These are phyloP conservation scores for Rugalucina vietnamica DNA, from an alignment of 2,888 invertebrate genomes.

Conservation along the genomic window DNA sequence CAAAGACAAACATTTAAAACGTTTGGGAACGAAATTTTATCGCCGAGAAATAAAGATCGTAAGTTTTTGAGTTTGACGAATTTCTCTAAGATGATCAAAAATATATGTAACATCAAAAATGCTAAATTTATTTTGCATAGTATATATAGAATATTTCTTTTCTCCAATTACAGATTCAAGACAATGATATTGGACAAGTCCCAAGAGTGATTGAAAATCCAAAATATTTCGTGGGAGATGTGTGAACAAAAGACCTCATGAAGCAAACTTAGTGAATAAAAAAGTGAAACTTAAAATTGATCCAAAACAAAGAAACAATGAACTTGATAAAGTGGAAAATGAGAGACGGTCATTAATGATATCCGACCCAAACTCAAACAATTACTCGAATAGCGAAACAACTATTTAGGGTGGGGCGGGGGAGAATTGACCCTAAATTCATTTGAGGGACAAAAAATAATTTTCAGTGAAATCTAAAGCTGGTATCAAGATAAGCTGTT, in stretches of 20 bases:
- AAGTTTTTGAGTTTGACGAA: too few relatives aligned
- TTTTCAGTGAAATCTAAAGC: not conserved
- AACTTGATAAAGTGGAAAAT: conserved; percentile 27
- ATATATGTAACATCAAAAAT: too few relatives aligned
- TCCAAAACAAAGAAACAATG: conserved; percentile 61
- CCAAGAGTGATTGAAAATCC: conserved; percentile 65
- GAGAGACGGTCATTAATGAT: conserved; percentile 58
- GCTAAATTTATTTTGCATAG: too few relatives aligned
- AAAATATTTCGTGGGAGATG: conserved; percentile 66
- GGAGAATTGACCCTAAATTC: not conserved
- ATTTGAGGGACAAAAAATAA: not conserved
- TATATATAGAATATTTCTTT: too few relatives aligned
- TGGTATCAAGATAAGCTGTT: not conserved
- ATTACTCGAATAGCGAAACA: conserved; percentile 57
- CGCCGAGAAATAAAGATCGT: too few relatives aligned
- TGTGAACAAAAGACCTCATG: not conserved
- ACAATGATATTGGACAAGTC: conserved; percentile 6
- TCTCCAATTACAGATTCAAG: conserved; percentile 47
- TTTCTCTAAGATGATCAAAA: too few relatives aligned
- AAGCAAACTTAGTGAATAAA: conserved; percentile 11
- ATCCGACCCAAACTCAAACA: conserved; percentile 27
- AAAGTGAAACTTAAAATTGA: conserved; percentile 55
- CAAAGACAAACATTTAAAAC: too few relatives aligned
- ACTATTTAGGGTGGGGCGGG: conserved; percentile 22
- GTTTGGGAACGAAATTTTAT: too few relatives aligned